Evolutionary conservation across 2,797 vertebrate genomes (phyloP), one percentile per base, ranked within the genome.

Genomic region (Cryptoblepharus egeriae): DNA sequence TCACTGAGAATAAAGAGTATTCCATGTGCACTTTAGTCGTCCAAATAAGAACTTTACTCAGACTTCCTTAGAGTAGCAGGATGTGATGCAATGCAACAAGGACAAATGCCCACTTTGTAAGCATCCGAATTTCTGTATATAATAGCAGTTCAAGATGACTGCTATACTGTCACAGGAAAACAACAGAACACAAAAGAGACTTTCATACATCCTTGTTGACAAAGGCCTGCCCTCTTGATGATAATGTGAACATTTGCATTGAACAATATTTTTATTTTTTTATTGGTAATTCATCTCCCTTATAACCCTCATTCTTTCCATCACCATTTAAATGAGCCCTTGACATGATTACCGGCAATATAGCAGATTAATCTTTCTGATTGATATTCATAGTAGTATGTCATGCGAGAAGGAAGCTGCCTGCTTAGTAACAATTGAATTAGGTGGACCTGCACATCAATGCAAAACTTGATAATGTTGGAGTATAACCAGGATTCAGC

Each of bases 151-250:
- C 77, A 2, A 24, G 11, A 26, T 28, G 9, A 57, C 60, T 78
- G 42, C 58, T 16, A 37, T 9, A 37, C 32, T 73, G 39, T 63
- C 39, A 72, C 37, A 55, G 37, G 60, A 45, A 64, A n/a, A 1
- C 20, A 52, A 55, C 11, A 52, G 30, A 73, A 55, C 13, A 55
- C 11, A 37, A 24, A 73, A 37, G 4, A 49, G n/a, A n/a, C n/a
- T n/a, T 49, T 12, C 7, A 45, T 22, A 90, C 30, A 15, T 75
- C 68, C 90, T 88, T 88, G n/a, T 89, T 88, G 83, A 67, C 70
- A 77, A 61, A 86, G 28, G 32, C 15, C 72, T 63, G 24, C 30
- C 82, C 88, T 78, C 28, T 79, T 22, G 69, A 16, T 49, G 61
- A 45, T 68, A 39, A 57, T 9, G 70, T 22, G 67, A 8, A 1